Base-by-base conservation (phyloP, 2,797 vertebrate species). In the Avahi laniger region DNA sequence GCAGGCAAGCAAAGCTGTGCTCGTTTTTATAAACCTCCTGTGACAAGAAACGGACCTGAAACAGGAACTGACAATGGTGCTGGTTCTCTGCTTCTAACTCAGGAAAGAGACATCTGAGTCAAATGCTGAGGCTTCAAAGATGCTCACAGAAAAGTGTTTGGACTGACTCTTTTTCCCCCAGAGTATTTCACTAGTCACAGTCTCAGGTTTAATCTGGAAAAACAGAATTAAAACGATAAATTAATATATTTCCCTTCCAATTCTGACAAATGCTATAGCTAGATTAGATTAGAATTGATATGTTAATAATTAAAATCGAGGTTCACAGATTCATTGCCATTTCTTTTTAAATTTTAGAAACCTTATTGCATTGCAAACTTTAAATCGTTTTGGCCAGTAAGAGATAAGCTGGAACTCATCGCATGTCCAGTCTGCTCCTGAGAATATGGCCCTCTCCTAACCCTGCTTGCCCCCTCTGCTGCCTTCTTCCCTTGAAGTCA, bases 281-380 rank as follows among this genome's bases (percentile, higher is more conserved):
- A 54, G 17, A 79, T 75, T 22, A 33, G 30, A 79, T 69, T 73
- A 46, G 30, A 92, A 91, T 89, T 59, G 91, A 72, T 75, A 72
- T 4, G 70, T 75, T 72, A 81, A 91, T 70, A 79, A 93, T 93
- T 73, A 88, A 93, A 89, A 81, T 41, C 30, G 59, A 91, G n/a
- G 43, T 59, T 59, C 35, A 93, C 38, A 89, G 61, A 87, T 24
- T 73, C 65, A 80, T 80, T 52, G 83, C 24, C 65, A 94, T 57
- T 90, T 73, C 84, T 22, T 78, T 78, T 33, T 61, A 14, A 76
- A 85, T 46, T 79, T 79, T 50, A 72, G 43, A 95, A 92, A 89
- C 13, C 13, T 72, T 33, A 38, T 57, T 54, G 83, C 59, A 41
- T 26, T 48, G 63, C 33, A 80, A 87, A 89, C 73, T 90, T 86